A percentile compares a stretch with the other conserved stretches of the same genome.
Conservation (phyloP, 2,113 vertebrate genomes). For the Sula dactylatra region DNA sequence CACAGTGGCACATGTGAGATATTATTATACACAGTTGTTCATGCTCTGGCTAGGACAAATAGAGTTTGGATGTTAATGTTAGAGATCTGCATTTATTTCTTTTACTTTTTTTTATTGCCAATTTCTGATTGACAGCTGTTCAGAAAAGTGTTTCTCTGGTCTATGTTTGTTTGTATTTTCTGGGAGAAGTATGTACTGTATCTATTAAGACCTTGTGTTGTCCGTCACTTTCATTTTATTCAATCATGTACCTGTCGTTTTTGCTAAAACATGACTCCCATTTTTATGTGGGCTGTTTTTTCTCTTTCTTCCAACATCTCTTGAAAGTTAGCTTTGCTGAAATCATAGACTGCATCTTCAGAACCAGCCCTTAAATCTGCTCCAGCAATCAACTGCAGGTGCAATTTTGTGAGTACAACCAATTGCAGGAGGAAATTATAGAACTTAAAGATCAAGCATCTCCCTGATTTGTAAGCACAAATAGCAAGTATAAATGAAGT, state of each 20-base stretch:
- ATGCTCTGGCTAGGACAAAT: not conserved
- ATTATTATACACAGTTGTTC: not conserved
- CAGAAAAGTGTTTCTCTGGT: not conserved
- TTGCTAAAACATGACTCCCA: not conserved
- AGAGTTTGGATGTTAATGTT: not conserved
- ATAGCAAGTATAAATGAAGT: conserved; percentile 25
- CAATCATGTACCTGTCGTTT: conserved; percentile 43
- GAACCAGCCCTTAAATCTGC: conserved; percentile 26
- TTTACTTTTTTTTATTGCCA: not conserved
- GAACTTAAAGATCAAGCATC: conserved; percentile 17
- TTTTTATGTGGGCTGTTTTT: not conserved
- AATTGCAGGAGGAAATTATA: conserved; percentile 57
- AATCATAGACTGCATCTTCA: conserved; percentile 1
- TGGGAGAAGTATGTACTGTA: not conserved
- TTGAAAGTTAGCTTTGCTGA: conserved; percentile 31
- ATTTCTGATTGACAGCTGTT: conserved; percentile 37
- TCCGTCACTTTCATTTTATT: conserved; percentile 55
- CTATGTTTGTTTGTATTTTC: conserved; percentile 26
- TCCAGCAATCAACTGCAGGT: conserved; percentile 45
- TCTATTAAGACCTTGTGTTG: conserved; percentile 34
- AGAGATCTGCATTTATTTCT: not conserved
- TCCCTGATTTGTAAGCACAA: conserved; percentile 40
- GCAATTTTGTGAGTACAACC: conserved; percentile 53
- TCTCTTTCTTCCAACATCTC: not conserved
- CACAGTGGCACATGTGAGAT: not conserved